Percentiles rank a stretch among this genome's conserved stretches.
Conservation (phyloP, 2,888 invertebrate genomes). For the Theristus sp. region DNA sequence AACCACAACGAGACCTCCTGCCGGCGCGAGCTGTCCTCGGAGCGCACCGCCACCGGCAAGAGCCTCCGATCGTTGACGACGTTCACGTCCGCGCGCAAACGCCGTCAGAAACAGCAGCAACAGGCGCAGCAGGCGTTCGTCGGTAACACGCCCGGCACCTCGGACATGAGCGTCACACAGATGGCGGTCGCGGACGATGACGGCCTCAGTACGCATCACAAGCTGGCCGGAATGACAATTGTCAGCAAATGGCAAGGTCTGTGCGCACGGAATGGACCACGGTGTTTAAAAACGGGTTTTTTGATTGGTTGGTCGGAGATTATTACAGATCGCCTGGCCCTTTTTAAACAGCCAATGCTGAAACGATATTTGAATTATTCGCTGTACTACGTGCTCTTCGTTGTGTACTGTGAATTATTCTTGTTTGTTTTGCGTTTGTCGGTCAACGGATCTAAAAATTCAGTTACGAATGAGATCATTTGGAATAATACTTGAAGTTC, state of each 20-base stretch:
- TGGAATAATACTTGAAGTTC: too few relatives aligned
- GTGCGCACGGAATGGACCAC: too few relatives aligned
- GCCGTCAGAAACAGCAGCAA: not conserved
- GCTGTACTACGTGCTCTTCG: too few relatives aligned
- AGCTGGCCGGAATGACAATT: constrained; percentile 4
- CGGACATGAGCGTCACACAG: constrained; percentile 7
- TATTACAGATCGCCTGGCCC: too few relatives aligned
- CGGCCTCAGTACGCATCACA: constrained; percentile 1
- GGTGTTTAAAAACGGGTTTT: too few relatives aligned
- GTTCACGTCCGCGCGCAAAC: not conserved
- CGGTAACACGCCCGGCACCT: not conserved
- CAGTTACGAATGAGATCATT: too few relatives aligned
- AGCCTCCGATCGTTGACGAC: not conserved
- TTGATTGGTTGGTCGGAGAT: too few relatives aligned
- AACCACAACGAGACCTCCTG: not conserved
- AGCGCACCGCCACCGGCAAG: not conserved
- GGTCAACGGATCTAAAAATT: too few relatives aligned
- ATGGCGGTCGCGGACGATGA: constrained; percentile 9
- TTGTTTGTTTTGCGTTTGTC: too few relatives aligned
- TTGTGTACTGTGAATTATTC: too few relatives aligned
- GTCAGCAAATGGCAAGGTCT: constrained; percentile 8
- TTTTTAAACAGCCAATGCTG: too few relatives aligned
- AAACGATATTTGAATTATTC: too few relatives aligned
- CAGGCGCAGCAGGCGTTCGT: not conserved
- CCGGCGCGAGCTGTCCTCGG: not conserved